phyloP scores from a whole-genome alignment of 2,113 vertebrate species.

The Labrus mixtus region DNA sequence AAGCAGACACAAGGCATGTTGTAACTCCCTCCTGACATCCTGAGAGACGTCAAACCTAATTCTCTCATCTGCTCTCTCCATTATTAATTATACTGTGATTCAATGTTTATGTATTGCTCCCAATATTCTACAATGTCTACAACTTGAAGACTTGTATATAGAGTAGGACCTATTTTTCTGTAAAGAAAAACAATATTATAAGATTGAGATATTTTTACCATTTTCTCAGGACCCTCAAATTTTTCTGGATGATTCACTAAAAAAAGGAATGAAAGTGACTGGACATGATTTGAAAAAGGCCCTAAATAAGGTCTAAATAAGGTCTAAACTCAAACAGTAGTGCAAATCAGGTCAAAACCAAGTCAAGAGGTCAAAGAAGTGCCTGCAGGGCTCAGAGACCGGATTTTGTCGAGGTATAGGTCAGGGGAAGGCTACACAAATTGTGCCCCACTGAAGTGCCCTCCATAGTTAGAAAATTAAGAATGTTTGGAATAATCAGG shows the following conservation, averaged over 20 bases:
- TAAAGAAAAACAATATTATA: no score
- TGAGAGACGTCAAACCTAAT: not conserved
- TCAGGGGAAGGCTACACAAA: not conserved
- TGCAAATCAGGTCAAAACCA: not conserved
- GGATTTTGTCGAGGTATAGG: not conserved
- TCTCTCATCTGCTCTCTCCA: not conserved
- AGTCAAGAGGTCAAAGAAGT: not conserved
- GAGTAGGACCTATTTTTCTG: no score
- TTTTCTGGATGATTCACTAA: no score
- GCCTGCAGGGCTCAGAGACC: not conserved
- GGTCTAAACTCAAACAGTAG: not conserved
- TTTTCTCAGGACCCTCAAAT: no score
- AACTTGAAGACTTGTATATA: no score
- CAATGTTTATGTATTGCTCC: no score
- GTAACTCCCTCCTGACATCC: no score
- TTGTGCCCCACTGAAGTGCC: not conserved
- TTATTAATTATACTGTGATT: no score
- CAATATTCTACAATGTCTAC: no score
- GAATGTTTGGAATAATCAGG: not conserved
- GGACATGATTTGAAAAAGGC: not conserved
- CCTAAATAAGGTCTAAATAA: not conserved
- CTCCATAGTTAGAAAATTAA: not conserved
- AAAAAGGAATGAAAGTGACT: not conserved
- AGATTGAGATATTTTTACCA: no score
- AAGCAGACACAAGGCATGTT: no score